Base-by-base conservation (phyloP, 2,113 vertebrate species). In the Tachuris rubrigastra region DNA sequence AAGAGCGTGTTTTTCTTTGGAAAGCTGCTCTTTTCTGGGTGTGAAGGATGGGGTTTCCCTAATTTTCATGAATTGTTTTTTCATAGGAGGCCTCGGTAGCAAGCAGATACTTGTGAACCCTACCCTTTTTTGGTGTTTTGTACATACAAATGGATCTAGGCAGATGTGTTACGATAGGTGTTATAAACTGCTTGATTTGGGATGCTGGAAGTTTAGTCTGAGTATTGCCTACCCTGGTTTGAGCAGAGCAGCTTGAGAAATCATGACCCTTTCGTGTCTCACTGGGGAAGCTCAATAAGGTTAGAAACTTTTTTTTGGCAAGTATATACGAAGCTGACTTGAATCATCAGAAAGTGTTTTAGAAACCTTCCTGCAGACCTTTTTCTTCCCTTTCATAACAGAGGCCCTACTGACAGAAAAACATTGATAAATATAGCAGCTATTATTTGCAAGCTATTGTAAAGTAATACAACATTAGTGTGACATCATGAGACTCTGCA, bases 401-500 rank as follows among this genome's bases (percentile, higher is more conserved):
- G 78, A 84, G 77, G 46, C 74, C 86, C 84, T 89, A 74, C 85
- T 94, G 94, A 75, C 88, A 97, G 69, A 89, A 96, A 89, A 90
- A 21, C 84, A 92, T 50, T 50, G 95, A 97, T 97, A 96, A 97
- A 76, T 98, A 91, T 95, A 96, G 96, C 85, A 93, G 88, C 78
- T 94, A 94, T 97, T 90, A 94, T 97, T 97, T 96, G 95, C 88
- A 91, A 97, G 85, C 85, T 93, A 85, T 96, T 95, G 94, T 97
- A 98, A 98, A 95, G 95, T 81, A 97, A 98, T 97, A 96, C 94
- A 96, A 88, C 90, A 90, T 90, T 87, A 74, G 87, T 97, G 96
- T 98, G 98, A 98, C 97, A 98, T 98, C 98, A 97, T 97, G 97
- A 97, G 96, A 91, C 93, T 96, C 88, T 65, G 79, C 78, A 94